Base-by-base conservation (phyloP, 2,888 invertebrate genomes). In the Trichopria drosophilae region DNA sequence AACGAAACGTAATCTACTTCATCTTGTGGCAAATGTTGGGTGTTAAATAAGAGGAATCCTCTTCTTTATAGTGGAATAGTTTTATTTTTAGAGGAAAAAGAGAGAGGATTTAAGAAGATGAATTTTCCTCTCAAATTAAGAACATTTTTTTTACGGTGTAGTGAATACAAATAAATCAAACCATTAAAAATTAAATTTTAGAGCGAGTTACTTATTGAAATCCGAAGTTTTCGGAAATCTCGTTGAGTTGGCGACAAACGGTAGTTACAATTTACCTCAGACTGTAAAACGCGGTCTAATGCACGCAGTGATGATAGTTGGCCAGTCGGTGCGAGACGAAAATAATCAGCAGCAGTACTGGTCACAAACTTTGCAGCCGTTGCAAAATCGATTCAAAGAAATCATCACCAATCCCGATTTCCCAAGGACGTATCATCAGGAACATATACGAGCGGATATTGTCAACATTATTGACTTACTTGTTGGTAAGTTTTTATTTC, bases 381-480 rank as follows among this genome's bases (percentile, higher is more conserved):
- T 84, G 50, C 79, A 81, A 47, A 77, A 79, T 12, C 77, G 80
- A 51, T 84, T 84, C 59, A 80, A 80, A 57, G 73, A 72, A 50
- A 70, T 84, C 19, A 68, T 82, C 13, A 76, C 76, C 10, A 77
- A 78, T 48, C 80, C 80, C 40, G 78, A 80, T 59, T 83, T 85
- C 60, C 69, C 73, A 20, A 76, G 78, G 45, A 74, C 75, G 10
- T 82, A 77, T 58, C 82, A 86, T 55, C 78, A 86, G 46, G 84
- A 87, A 55, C 78, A 79, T 42, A 78, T 85, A 55, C 83, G 85
- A 68, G 77, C 81, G 4, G 84, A 87, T 75, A 78, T 93, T 2
- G 81, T 86, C 1, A 86, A 87, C 67, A 81, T 90, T 24, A 75
- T 93, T 1, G 91, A 93, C 70, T 85, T 85, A 50, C 83, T 87